Evolutionary conservation across 1,140 invertebrate genomes (phyloP).

Genomic region (Cydia amplana): DNA sequence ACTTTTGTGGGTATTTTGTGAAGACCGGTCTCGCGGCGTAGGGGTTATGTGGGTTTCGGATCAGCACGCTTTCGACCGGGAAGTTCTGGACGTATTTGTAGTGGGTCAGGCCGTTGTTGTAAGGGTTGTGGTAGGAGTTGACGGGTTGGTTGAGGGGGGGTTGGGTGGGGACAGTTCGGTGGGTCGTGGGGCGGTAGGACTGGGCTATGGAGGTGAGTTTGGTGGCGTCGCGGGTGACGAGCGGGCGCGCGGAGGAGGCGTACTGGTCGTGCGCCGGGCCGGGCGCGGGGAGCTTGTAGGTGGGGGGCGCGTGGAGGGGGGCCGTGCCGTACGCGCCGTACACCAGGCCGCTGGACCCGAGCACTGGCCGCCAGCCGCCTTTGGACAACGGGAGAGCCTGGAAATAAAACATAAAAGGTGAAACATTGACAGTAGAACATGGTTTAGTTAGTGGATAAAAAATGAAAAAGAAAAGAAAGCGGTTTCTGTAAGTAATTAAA

Average conservation of each 20-base stretch:
- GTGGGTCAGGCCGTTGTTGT: constrained; percentile 57
- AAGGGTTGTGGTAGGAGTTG: constrained; percentile 74
- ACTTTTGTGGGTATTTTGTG: constrained; percentile 58
- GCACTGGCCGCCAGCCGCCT: constrained; percentile 75
- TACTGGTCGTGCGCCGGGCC: constrained; percentile 53
- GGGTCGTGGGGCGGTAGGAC: constrained; percentile 70
- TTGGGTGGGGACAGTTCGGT: constrained; percentile 54
- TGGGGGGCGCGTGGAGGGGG: constrained; percentile 58
- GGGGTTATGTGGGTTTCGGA: constrained; percentile 63
- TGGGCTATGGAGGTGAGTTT: constrained; percentile 76
- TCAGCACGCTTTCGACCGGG: constrained; percentile 56
- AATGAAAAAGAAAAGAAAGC: neutral
- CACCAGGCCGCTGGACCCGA: constrained; percentile 61
- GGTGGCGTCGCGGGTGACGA: constrained; percentile 63
- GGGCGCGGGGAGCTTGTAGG: constrained; percentile 58
- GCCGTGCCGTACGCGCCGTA: constrained; percentile 60
- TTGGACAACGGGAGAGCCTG: constrained; percentile 69
- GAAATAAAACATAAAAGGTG: constrained; percentile 41
- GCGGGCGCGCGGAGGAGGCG: constrained; percentile 68
- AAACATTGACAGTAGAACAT: neutral
- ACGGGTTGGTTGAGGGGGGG: constrained; percentile 65
- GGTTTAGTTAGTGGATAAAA: neutral
- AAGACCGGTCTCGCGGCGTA: constrained; percentile 59
- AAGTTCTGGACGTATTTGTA: constrained; percentile 72
- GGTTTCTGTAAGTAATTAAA: neutral